A percentile compares a stretch with the other conserved stretches of the same genome.
These are phyloP conservation scores for Euura lappo DNA, from an alignment of 1,140 invertebrate genomes.

Conservation along the genomic window DNA sequence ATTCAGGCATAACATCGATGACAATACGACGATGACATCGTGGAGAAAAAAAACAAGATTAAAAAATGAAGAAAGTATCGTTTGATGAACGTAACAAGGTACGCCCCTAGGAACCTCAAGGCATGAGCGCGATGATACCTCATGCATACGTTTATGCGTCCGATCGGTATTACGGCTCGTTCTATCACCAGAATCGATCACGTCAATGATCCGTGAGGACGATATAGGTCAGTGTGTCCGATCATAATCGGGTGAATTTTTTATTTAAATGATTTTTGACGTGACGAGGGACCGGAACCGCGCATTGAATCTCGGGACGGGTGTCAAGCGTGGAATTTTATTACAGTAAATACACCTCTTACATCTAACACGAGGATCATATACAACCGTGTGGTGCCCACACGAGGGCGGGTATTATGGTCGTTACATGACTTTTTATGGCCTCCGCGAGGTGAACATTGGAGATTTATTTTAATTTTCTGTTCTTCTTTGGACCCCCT, in stretches of 20 bases:
- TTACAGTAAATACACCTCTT: not conserved
- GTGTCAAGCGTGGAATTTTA: not conserved
- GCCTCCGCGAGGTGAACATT: not conserved
- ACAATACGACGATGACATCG: not conserved
- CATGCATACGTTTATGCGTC: not conserved
- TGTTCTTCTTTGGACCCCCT: not conserved
- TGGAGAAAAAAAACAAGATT: not conserved
- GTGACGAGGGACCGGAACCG: not conserved
- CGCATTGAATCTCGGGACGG: not conserved
- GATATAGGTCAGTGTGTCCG: not conserved
- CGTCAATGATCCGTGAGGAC: not conserved
- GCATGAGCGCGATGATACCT: not conserved
- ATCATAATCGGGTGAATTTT: not conserved
- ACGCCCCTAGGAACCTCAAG: not conserved
- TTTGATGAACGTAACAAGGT: not conserved
- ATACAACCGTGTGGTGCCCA: too few relatives aligned
- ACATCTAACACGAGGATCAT: too few relatives aligned
- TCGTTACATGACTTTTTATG: not conserved
- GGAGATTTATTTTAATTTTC: not conserved
- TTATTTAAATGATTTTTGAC: conserved; percentile 2
- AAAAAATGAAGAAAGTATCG: not conserved
- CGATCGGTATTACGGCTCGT: not conserved
- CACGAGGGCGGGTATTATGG: too few relatives aligned
- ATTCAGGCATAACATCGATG: not conserved
- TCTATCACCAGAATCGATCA: not conserved